Evolutionary conservation across 1,140 invertebrate genomes (phyloP).

Genomic region (Drepana arcuata): DNA sequence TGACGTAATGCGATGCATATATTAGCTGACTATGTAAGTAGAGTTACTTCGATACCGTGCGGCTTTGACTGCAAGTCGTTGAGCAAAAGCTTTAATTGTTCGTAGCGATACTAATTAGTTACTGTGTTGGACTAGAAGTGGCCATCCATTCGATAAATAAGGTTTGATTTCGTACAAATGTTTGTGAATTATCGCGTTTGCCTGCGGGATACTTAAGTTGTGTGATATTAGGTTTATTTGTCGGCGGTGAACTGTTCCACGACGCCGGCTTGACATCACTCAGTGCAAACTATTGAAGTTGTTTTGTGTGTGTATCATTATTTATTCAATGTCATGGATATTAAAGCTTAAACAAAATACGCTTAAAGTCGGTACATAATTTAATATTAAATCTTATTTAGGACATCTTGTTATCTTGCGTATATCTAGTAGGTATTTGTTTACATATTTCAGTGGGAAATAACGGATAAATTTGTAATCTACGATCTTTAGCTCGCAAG

Average conservation of each 20-base stretch:
- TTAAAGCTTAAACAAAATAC: neutral
- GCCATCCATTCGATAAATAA: slow-evolving; percentile 36
- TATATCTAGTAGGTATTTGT: neutral
- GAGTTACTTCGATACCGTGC: slow-evolving; percentile 34
- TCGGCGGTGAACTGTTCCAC: slow-evolving; percentile 5
- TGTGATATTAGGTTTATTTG: slow-evolving; percentile 61
- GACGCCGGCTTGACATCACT: too few species aligned
- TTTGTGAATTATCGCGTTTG: slow-evolving; percentile 4
- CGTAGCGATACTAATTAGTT: slow-evolving; percentile 38
- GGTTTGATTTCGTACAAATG: slow-evolving; percentile 32
- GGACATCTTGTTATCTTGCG: neutral
- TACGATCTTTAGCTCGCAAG: neutral
- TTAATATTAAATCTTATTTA: neutral
- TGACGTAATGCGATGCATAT: slow-evolving; percentile 64
- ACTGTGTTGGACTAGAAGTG: slow-evolving; percentile 31
- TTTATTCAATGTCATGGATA: neutral
- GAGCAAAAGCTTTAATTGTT: slow-evolving; percentile 59
- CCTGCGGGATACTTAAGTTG: slow-evolving; percentile 6
- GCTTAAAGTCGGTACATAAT: neutral
- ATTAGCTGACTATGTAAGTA: slow-evolving; percentile 27
- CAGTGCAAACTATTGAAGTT: neutral
- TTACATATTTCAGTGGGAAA: too few species aligned
- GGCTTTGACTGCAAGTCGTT: slow-evolving; percentile 42
- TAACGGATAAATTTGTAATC: too few species aligned
- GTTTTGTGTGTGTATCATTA: neutral